Base-by-base conservation (phyloP, 23 tunicate species). In the Trididemnum miniatum region DNA sequence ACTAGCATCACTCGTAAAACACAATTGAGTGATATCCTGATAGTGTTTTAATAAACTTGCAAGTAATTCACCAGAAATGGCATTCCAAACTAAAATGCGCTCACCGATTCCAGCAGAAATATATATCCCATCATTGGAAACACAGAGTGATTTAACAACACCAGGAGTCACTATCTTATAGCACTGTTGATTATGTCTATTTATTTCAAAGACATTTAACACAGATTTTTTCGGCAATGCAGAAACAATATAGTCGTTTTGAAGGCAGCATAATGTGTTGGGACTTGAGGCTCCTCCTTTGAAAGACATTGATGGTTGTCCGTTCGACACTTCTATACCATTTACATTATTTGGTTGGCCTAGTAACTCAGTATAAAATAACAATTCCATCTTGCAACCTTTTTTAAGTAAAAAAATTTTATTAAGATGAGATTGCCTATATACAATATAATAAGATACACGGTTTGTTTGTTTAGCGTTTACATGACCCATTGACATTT, bases 31-130 rank as follows among this genome's bases (percentile, higher is more conserved):
- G 20, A 90, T 79, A 71, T 80, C 86, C 73, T 84, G 96, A 51
- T 90, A 90, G 71, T 90, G 96, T 39, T 76, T 71, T 73, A 86
- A 90, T 64, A 90, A 69, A 49, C 62, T 52, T 22, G 76, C 34
- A 62, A 90, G 57, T 63, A 90, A 64, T 20, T 84, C 89, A 25
- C 96, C 96, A 84, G 77, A 54, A 22, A 50, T 35, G 15, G 74
- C 39, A 23, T 90, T 88, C 96, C 96, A 90, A 12, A 90, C 75
- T 20, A 90, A 65, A 34, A 90, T 72, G 1, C 80, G 72, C 36
- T 90, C 81, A 0, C 29, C 82, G 5, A 90, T 80, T 2, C 89
- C 96, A 63, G 96, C 96, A 80, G 89, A 89, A 72, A 90, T 38
- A 32, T 77, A 65, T 44, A 25, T 12, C 0, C 89, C 86, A 80